phyloP scores from a whole-genome alignment of 1,140 invertebrate genomes.

The Drosophila mayri region DNA sequence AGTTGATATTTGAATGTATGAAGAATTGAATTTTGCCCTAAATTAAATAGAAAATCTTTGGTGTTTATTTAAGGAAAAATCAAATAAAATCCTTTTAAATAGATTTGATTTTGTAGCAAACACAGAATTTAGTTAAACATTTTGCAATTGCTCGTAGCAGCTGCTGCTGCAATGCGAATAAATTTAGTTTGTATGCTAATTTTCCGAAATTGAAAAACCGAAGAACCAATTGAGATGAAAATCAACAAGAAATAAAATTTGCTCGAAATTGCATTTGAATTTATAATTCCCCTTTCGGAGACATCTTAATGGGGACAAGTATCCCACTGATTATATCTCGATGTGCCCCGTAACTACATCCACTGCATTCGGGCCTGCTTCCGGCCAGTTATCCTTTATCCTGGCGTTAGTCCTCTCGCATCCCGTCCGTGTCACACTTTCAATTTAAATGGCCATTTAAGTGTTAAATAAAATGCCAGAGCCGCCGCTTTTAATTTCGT shows the following conservation, averaged over 20 bases:
- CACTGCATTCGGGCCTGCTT: constrained; percentile 3
- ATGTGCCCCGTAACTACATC: constrained; percentile 7
- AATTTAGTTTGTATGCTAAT: constrained; percentile 7
- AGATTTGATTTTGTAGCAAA: neutral
- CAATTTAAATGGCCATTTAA: constrained; percentile 79
- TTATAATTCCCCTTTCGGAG: neutral
- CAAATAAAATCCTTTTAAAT: neutral
- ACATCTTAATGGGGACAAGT: constrained; percentile 13
- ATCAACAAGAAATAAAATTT: constrained; percentile 2
- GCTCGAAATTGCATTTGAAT: neutral
- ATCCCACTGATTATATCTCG: constrained; percentile 2
- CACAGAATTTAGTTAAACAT: neutral
- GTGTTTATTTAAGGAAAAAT: constrained; percentile 2
- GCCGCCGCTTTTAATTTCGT: constrained; percentile 67
- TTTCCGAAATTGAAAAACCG: neutral
- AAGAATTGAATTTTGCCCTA: neutral
- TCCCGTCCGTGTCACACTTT: constrained; percentile 45
- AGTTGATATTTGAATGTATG: neutral
- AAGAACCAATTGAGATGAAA: neutral
- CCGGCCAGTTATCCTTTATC: constrained; percentile 34
- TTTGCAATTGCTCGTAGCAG: neutral
- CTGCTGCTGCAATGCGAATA: constrained; percentile 1
- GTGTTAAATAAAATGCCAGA: constrained; percentile 63
- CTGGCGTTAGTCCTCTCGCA: constrained; percentile 16
- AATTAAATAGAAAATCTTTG: neutral